Percentiles rank a stretch among this genome's conserved stretches.
Conservation (phyloP, 2,113 vertebrate species). For the Sinocyclocheilus maitianheensis region DNA sequence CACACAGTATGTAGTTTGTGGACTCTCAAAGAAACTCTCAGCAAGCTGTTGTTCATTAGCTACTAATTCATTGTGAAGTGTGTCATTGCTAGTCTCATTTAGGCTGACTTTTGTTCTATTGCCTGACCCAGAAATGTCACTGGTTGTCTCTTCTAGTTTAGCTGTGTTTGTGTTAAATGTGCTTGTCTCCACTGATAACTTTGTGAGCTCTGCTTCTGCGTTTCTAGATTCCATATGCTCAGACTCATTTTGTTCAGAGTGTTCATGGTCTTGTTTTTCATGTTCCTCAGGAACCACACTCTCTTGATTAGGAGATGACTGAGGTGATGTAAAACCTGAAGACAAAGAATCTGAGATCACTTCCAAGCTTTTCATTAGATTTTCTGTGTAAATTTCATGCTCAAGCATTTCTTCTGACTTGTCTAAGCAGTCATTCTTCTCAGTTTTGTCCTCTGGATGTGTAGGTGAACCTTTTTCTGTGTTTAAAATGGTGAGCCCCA, state of each 20-base stretch:
- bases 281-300: constrained; percentile 57
- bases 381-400: constrained; percentile 64
- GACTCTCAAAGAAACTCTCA: constrained; percentile 56
- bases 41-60: constrained; percentile 52
- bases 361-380: constrained; percentile 72
- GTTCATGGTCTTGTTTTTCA: constrained; percentile 57
- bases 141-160: constrained; percentile 59
- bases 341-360: constrained; percentile 71
- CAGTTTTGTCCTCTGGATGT: constrained; percentile 40
- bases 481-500: constrained; percentile 32
- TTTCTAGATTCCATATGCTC: constrained; percentile 26
- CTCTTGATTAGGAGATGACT: constrained; percentile 49
- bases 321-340: constrained; percentile 62
- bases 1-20: constrained; percentile 31
- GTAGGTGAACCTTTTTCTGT: constrained; percentile 36
- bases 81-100: constrained; percentile 52
- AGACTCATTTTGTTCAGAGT: constrained; percentile 58
- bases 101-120: constrained; percentile 46
- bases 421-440: constrained; percentile 44
- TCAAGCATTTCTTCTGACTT: constrained; percentile 73
- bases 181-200: constrained; percentile 52
- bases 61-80: constrained; percentile 53
- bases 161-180: constrained; percentile 7
- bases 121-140: constrained; percentile 54
- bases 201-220: neutral